These are phyloP conservation scores for Brachionus sp. DNA, from an alignment of 1,140 invertebrate species.

Conservation along the genomic window DNA sequence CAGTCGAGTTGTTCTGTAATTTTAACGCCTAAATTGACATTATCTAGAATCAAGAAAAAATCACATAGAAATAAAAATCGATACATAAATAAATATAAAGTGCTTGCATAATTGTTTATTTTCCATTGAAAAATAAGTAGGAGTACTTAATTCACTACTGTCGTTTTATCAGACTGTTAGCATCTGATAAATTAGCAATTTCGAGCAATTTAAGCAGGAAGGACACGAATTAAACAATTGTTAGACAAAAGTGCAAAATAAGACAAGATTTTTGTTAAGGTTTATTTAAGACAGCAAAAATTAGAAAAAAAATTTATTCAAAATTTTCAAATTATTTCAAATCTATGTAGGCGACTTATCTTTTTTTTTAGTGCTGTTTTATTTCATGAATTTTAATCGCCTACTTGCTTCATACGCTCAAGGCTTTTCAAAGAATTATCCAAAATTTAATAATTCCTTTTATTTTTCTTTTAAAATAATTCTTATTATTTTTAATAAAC, in stretches of 20 bases:
- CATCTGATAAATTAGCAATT: not conserved
- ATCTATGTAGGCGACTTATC: not conserved
- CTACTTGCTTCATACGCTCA: not conserved
- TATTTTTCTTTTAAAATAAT: not conserved
- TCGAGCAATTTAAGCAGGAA: not conserved
- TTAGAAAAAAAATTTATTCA: not conserved
- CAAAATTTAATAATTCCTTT: not conserved
- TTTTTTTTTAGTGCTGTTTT: not conserved
- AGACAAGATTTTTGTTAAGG: conserved; percentile 3
- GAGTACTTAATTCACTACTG: not conserved
- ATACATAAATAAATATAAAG: not conserved
- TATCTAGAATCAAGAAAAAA: not conserved
- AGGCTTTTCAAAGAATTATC: not conserved
- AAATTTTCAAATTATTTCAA: not conserved
- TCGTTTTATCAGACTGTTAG: not conserved
- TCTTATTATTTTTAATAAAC: not conserved
- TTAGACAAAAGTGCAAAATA: not conserved
- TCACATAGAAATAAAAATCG: not conserved
- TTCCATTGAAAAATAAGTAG: not conserved
- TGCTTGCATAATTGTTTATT: not conserved
- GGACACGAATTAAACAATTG: not conserved
- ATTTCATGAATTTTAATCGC: not conserved
- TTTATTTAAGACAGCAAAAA: not conserved
- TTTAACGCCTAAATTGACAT: not conserved
- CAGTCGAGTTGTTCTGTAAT: not conserved